A percentile compares a stretch with the other conserved stretches of the same genome.
Evolutionary conservation across 2,888 invertebrate species (phyloP).

Genomic region (Laothoe populi): DNA sequence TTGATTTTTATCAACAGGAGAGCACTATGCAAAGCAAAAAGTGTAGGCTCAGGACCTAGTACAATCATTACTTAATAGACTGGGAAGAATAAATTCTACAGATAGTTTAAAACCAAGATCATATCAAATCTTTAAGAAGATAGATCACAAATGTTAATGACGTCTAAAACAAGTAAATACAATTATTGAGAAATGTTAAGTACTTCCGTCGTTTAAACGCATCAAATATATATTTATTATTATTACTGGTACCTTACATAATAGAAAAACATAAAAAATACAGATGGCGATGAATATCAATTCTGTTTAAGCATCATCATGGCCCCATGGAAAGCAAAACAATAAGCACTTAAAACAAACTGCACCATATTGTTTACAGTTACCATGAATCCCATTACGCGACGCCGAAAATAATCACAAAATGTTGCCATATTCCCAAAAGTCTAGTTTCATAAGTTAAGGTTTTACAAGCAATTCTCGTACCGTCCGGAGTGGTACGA

Average conservation of each 20-base stretch:
- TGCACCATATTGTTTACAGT: neutral
- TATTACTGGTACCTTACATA: neutral
- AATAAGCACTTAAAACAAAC: neutral
- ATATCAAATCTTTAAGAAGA: too few species aligned
- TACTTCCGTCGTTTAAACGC: too few species aligned
- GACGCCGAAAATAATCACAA: conserved; percentile 8
- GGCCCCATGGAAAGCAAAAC: neutral
- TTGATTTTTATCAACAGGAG: conserved; percentile 2
- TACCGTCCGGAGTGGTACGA: neutral
- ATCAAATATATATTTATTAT: too few species aligned
- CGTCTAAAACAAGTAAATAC: too few species aligned
- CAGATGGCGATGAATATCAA: neutral
- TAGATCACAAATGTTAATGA: too few species aligned
- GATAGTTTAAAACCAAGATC: too few species aligned
- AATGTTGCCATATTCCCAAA: conserved; percentile 33
- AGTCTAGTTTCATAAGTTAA: conserved; percentile 41
- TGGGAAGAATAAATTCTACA: too few species aligned
- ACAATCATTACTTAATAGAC: too few species aligned
- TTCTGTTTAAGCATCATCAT: neutral
- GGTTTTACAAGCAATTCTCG: conserved; percentile 37
- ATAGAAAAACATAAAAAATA: neutral
- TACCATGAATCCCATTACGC: neutral
- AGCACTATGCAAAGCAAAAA: neutral
- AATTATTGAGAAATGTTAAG: too few species aligned
- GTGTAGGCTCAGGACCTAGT: neutral